Evolutionary conservation across 1,140 invertebrate genomes (phyloP).

Genomic region (Laodelphax striatellus): DNA sequence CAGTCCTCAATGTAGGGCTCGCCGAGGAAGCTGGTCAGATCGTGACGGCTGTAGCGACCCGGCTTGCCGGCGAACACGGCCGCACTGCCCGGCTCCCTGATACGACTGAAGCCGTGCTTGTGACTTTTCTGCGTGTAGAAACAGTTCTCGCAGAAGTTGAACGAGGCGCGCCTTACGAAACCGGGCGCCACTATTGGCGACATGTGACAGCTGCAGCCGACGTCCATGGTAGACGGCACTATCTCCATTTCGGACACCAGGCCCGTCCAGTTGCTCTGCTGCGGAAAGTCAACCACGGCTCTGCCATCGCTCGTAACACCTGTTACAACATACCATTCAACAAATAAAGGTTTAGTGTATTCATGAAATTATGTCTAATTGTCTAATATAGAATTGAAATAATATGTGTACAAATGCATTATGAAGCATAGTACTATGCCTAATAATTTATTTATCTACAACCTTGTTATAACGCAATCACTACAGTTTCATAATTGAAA

Average conservation of each 20-base stretch:
- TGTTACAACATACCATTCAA: slow-evolving; percentile 24
- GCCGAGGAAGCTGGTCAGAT: slow-evolving; percentile 2
- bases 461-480: no score
- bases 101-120: slow-evolving; percentile 55
- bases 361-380: no score
- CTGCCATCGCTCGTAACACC: slow-evolving; percentile 54
- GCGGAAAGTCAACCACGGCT: slow-evolving; percentile 86
- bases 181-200: slow-evolving; percentile 48
- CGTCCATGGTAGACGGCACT: slow-evolving; percentile 53
- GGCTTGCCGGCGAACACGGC: slow-evolving; percentile 57
- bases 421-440: no score
- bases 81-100: slow-evolving; percentile 53
- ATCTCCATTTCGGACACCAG: slow-evolving; percentile 77
- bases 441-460: no score
- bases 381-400: no score
- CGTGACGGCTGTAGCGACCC: slow-evolving; percentile 39
- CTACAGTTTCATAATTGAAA: no score
- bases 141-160: slow-evolving; percentile 66
- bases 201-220: slow-evolving; percentile 55
- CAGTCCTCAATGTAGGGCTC: slow-evolving; percentile 45
- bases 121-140: slow-evolving; percentile 57
- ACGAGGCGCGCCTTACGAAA: slow-evolving; percentile 59
- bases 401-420: no score
- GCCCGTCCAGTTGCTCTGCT: slow-evolving; percentile 80
- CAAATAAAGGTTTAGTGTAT: no score